phyloP scores from a whole-genome alignment of 2,113 vertebrate genomes.

The Sminthopsis crassicaudata region DNA sequence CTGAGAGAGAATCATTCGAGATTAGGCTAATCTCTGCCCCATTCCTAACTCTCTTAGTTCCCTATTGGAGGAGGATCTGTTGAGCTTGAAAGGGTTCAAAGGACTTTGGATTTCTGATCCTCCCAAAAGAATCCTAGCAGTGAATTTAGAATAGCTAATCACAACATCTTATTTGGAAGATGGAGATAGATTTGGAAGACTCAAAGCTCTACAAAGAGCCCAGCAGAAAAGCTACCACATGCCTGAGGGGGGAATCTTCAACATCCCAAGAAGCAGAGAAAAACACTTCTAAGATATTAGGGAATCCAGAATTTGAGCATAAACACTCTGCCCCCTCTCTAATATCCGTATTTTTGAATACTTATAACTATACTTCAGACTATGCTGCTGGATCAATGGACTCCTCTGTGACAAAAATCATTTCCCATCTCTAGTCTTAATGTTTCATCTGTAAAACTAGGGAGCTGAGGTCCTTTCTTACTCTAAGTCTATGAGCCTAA shows the following conservation, averaged over 20 bases:
- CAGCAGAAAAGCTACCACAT: not conserved
- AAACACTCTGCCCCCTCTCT: too few relatives aligned
- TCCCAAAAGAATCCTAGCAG: not conserved
- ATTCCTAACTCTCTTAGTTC: not conserved
- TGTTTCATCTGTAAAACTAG: not conserved
- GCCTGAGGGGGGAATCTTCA: not conserved
- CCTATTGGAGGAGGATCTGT: not conserved
- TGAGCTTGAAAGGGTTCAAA: not conserved
- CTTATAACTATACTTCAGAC: not conserved
- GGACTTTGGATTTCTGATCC: not conserved
- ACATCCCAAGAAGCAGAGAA: not conserved
- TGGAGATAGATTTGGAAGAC: not conserved
- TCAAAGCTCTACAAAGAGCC: not conserved
- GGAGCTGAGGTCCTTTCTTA: not conserved
- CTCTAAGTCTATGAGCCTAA: not conserved
- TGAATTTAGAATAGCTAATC: not conserved
- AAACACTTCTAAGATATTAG: not conserved
- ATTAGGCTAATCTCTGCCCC: not conserved
- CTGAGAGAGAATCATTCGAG: not conserved
- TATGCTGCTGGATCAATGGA: not conserved
- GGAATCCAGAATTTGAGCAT: not conserved
- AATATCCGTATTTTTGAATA: not conserved
- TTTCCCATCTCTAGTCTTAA: not conserved
- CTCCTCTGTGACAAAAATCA: not conserved
- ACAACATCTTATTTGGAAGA: not conserved